Evolutionary conservation across 2,113 vertebrate species (phyloP).

Genomic region (Neogale vison): DNA sequence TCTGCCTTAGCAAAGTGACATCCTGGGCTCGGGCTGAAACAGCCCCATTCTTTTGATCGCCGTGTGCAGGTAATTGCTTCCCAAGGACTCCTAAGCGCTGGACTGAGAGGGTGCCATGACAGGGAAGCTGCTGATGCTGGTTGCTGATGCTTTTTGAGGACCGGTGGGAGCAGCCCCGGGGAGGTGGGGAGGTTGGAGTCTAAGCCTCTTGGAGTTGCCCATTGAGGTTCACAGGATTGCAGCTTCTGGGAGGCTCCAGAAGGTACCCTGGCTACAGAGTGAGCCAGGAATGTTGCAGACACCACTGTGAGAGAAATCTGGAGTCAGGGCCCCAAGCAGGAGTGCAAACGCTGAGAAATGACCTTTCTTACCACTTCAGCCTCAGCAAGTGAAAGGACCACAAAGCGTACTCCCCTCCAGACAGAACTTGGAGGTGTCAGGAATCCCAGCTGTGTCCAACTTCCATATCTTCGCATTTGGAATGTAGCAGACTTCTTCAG

Average conservation of each 20-base stretch:
- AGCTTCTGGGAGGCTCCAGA: background rate
- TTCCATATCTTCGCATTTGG: background rate
- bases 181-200: background rate
- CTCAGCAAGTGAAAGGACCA: background rate
- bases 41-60: background rate
- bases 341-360: background rate
- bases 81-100: background rate
- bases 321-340: background rate
- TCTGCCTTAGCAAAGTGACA: background rate
- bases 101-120: background rate
- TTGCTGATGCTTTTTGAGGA: background rate
- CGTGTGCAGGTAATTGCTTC: constrained; percentile 12
- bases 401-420: background rate
- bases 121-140: background rate
- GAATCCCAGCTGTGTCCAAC: background rate
- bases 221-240: background rate
- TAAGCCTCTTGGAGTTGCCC: background rate
- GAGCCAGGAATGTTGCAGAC: background rate
- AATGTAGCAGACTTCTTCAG: background rate
- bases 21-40: background rate
- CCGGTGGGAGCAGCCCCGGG: background rate
- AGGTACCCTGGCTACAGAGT: background rate
- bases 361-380: background rate
- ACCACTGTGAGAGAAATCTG: background rate
- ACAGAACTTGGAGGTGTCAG: background rate